Evolutionary conservation across 2,113 vertebrate species (phyloP).

Genomic region (Ophthalmolycus amberensis): DNA sequence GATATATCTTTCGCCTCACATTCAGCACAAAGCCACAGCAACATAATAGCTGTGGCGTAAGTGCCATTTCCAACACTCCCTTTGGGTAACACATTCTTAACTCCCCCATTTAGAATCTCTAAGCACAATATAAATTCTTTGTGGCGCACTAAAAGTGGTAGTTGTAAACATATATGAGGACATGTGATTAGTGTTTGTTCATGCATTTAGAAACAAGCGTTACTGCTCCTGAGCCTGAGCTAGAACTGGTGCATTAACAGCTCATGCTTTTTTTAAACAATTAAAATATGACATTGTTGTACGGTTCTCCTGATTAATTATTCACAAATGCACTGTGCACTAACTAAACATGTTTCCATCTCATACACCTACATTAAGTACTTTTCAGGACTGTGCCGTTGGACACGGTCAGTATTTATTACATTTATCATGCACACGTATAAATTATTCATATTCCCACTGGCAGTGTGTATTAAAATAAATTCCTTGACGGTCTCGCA

Average conservation of each 20-base stretch:
- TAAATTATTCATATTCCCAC: slow-evolving; percentile 29
- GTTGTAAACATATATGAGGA: not conserved
- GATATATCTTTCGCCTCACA: not conserved
- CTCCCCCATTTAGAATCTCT: not conserved
- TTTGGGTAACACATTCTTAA: not conserved
- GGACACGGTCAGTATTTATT: slow-evolving; percentile 20
- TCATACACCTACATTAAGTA: not conserved
- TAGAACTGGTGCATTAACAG: not conserved
- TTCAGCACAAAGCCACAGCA: slow-evolving; percentile 9
- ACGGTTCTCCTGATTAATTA: slow-evolving; percentile 4
- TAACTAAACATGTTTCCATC: not conserved
- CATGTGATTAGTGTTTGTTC: slow-evolving; percentile 1
- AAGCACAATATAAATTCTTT: not conserved
- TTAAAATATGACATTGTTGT: not conserved
- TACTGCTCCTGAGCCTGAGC: not conserved
- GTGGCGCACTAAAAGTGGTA: not conserved
- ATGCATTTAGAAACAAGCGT: not conserved
- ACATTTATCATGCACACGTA: not conserved
- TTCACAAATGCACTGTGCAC: not conserved
- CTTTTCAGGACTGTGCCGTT: not conserved
- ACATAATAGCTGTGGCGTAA: not conserved
- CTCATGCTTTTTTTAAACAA: not conserved
- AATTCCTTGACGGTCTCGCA: not conserved
- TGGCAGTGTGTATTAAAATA: slow-evolving; percentile 12
- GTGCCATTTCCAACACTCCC: not conserved